Evolutionary conservation across 2,113 vertebrate genomes (phyloP), one percentile per base, ranked within the genome.

Genomic region (Serilophus lunatus): DNA sequence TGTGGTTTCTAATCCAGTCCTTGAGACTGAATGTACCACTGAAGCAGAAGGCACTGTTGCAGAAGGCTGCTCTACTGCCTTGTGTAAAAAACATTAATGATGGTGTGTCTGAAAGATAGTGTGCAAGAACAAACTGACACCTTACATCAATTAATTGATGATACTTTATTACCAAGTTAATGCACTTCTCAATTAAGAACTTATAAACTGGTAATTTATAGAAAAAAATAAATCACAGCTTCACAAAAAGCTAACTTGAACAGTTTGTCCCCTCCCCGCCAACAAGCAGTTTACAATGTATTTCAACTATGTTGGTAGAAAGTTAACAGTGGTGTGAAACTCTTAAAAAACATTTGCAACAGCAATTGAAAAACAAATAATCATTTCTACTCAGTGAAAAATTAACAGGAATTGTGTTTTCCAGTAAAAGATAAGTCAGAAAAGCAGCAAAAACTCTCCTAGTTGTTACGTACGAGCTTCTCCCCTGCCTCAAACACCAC

Each of bases 191-290:
- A 97, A 97, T 97, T 96, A 96, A 98, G 84, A 96, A 96, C 90
- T 97, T 97, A 96, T 96, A 98, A 98, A 98, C 83, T 85, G 75
- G 66, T 76, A 93, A 93, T 95, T 96, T 80, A 89, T 96, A 92
- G 94, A 96, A 98, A 97, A 97, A 96, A 93, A 96, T 82, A 97
- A 97, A 94, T 88, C 95, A 96, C 80, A 94, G 78, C 60, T 90
- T 97, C 94, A 95, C 90, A 93, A 96, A 97, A 97, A 97, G 93
- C 96, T 80, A 96, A 93, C 75, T 95, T 89, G 53, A 97, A 97
- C 94, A 97, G 57, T 86, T 93, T 95, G 74, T 75, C 63, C 83
- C 89, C 88, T 88, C 80, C 93, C 95, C 71, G 92, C 88, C 88
- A 95, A 95, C 95, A 95, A 15, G 13, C 92, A 95, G 95, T 96